phyloP scores from a whole-genome alignment of 2,113 vertebrate genomes.

The rabbit (Oryctolagus cuniculus) region DNA sequence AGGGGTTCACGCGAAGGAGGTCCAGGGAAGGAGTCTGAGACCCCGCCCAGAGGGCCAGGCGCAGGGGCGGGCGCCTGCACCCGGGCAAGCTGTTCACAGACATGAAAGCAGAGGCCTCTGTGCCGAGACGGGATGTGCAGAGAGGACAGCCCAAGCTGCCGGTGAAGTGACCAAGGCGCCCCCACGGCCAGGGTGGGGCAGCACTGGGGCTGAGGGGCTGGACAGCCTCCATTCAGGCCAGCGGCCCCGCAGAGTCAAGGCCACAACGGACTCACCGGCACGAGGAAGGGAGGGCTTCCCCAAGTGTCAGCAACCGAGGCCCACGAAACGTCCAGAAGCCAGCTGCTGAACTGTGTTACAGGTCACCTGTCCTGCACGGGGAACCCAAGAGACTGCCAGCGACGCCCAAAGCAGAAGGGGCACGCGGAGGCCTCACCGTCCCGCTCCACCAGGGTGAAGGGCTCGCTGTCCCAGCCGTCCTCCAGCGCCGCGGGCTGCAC shows the following conservation, averaged over 20 bases:
- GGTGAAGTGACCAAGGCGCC: too few relatives aligned
- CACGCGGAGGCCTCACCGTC: slow-evolving; percentile 89
- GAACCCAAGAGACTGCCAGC: background rate
- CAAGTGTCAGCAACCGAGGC: background rate
- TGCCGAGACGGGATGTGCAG: fast-evolving
- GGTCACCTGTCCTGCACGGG: background rate
- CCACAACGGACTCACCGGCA: background rate
- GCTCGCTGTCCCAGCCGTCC: slow-evolving; percentile 97
- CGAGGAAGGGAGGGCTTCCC: too few relatives aligned
- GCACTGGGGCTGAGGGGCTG: background rate
- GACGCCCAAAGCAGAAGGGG: background rate
- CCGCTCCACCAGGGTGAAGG: slow-evolving; percentile 95
- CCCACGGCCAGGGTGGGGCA: too few relatives aligned
- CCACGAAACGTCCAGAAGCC: background rate
- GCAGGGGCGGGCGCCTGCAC: background rate
- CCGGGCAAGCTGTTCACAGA: fast-evolving
- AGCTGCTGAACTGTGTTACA: background rate
- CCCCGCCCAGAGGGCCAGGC: background rate
- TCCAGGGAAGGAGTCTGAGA: fast-evolving
- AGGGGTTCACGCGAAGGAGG: background rate
- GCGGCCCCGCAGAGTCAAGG: background rate
- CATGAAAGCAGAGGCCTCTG: background rate
- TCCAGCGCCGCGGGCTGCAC: slow-evolving; percentile 94
- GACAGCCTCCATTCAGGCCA: fast-evolving
- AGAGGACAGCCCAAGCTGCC: background rate